A percentile compares a stretch with the other conserved stretches of the same genome.
Conservation (phyloP, 1,140 invertebrate species). For the Drosophila lacteicornis region DNA sequence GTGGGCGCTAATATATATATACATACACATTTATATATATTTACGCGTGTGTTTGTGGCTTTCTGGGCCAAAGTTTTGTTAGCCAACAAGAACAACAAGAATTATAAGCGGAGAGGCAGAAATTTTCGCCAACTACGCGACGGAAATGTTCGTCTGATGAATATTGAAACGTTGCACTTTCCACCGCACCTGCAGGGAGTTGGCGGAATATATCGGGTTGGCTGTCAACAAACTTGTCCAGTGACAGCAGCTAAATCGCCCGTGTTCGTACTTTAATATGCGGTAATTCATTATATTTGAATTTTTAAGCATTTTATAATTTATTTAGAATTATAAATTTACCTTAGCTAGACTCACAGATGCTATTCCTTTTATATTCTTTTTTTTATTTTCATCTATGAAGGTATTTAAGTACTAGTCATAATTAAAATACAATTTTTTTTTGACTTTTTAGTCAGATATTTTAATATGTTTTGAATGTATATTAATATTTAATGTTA, state of each 20-base stretch:
- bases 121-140: conserved; percentile 33
- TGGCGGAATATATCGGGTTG: conserved; percentile 23
- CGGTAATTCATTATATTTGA: neutral
- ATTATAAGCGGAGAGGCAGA: conserved; percentile 16
- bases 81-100: conserved; percentile 42
- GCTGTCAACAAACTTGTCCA: conserved; percentile 32
- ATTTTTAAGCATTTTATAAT: neutral
- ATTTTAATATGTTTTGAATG: too few species aligned
- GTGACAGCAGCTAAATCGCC: conserved; percentile 9
- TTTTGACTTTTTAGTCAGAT: too few species aligned
- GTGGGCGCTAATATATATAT: conserved; percentile 7
- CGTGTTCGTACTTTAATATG: neutral
- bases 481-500: too few species aligned
- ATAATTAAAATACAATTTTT: too few species aligned
- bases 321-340: too few species aligned
- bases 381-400: too few species aligned
- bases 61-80: conserved; percentile 43
- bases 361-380: too few species aligned
- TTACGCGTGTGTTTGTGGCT: conserved; percentile 15
- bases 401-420: too few species aligned
- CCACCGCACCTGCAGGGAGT: conserved; percentile 29
- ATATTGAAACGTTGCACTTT: conserved; percentile 42
- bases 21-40: neutral
- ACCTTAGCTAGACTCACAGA: too few species aligned
- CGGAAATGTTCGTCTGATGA: conserved; percentile 42